These are phyloP conservation scores for Notothenia rossii DNA, from an alignment of 2,113 vertebrate genomes.

Conservation along the genomic window DNA sequence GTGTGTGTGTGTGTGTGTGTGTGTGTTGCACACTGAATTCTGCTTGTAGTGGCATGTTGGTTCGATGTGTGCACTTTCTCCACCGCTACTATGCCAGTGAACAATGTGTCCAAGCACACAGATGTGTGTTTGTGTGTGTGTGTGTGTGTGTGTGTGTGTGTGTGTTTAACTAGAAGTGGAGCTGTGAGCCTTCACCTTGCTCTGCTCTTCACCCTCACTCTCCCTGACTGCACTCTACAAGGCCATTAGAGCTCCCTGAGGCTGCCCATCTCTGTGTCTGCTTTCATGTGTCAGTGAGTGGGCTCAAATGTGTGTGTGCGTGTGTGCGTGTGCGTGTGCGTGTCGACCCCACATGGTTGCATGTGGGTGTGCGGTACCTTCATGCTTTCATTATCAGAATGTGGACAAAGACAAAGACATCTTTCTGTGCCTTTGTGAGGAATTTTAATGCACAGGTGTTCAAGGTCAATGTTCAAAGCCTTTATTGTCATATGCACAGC, in stretches of 20 bases:
- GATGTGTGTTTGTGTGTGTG: constrained; percentile 13
- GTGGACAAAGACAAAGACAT: constrained; percentile 52
- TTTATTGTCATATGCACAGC: no score
- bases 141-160: constrained; percentile 25
- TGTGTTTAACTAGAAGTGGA: constrained; percentile 67
- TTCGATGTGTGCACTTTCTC: no score
- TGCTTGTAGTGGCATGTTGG: no score
- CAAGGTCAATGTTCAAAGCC: no score
- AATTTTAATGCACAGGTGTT: constrained; percentile 42
- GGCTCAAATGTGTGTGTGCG: constrained; percentile 44
- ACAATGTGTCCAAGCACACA: no score
- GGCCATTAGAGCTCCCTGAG: constrained; percentile 83
- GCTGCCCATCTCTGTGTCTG: constrained; percentile 75
- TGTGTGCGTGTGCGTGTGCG: background rate
- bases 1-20: constrained; percentile 48
- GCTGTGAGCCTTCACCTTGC: constrained; percentile 83
- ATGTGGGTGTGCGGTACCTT: constrained; percentile 26
- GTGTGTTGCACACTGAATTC: no score
- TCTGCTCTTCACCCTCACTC: constrained; percentile 82
- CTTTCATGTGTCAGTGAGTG: constrained; percentile 81
- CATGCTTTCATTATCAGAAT: constrained; percentile 49
- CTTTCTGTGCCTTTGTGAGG: constrained; percentile 9
- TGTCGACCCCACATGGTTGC: no score
- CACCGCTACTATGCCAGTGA: no score
- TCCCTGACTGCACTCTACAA: constrained; percentile 79